phyloP scores from a whole-genome alignment of 1,140 invertebrate genomes.

The Oryctes rhinoceros region DNA sequence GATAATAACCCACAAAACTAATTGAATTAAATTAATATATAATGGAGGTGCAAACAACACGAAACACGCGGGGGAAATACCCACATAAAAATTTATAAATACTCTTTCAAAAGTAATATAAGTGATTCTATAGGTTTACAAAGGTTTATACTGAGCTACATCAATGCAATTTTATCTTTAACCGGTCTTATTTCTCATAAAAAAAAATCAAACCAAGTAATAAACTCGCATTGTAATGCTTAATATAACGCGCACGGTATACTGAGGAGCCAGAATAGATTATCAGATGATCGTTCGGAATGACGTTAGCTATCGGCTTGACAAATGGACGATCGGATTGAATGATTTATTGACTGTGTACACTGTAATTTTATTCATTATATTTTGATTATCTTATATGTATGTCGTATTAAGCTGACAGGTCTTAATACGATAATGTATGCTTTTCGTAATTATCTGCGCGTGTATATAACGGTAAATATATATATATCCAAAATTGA shows the following conservation, averaged over 20 bases:
- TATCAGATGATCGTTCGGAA: not conserved
- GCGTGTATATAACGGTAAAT: not conserved
- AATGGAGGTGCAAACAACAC: no score
- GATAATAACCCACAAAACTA: no score
- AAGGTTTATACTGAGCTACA: no score
- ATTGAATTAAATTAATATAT: no score
- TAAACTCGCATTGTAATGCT: no score
- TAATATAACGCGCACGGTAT: not conserved
- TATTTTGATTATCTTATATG: slow-evolving; percentile 11
- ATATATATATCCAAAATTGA: not conserved
- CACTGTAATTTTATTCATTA: slow-evolving; percentile 21
- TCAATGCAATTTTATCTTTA: no score
- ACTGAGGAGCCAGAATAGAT: not conserved
- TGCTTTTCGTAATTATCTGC: slow-evolving; percentile 4
- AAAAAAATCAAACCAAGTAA: no score
- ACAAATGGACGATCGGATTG: slow-evolving; percentile 12
- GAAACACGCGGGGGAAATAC: no score
- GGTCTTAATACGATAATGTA: slow-evolving; percentile 9
- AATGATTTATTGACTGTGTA: slow-evolving; percentile 29
- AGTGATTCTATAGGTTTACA: no score
- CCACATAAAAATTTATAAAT: no score
- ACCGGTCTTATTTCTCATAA: no score
- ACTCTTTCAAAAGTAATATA: no score
- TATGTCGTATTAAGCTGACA: slow-evolving; percentile 3
- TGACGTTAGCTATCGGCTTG: slow-evolving; percentile 6